Conservation (phyloP, 1,140 invertebrate genomes). For the Vanessa atalanta region DNA sequence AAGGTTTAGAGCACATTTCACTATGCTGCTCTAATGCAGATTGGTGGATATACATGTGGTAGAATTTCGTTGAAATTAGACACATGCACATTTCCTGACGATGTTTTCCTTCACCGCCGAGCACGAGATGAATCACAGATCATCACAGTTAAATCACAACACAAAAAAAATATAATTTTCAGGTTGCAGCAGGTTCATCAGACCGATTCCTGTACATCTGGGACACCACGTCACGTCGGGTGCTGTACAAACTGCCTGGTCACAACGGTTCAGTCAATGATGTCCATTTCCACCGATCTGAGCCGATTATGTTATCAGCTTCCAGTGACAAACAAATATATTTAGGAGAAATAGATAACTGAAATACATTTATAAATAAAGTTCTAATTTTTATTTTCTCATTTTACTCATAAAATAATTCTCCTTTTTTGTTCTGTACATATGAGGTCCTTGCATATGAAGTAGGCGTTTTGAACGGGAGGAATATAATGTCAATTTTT, state of each 20-base stretch:
- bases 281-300: constrained; percentile 96
- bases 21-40: no score
- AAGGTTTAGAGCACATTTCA: no score
- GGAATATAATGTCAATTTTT: no score
- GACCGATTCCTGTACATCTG: constrained; percentile 98
- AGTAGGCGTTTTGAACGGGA: no score
- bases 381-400: neutral
- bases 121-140: no score
- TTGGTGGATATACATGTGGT: no score
- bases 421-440: no score
- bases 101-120: no score
- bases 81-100: no score
- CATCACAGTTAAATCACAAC: no score
- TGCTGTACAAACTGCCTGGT: constrained; percentile 98
- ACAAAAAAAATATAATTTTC: neutral
- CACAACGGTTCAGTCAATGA: constrained; percentile 99
- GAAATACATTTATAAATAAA: constrained; percentile 12
- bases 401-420: neutral
- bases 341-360: constrained; percentile 94
- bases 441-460: no score
- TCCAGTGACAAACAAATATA: constrained; percentile 98
- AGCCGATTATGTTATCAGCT: constrained; percentile 96
- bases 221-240: constrained; percentile 95
- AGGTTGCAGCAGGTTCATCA: constrained; percentile 94
- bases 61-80: no score